Evolutionary conservation across 2,888 invertebrate genomes (phyloP), one percentile per base, ranked within the genome.

Genomic region (Polymixis lichenea): DNA sequence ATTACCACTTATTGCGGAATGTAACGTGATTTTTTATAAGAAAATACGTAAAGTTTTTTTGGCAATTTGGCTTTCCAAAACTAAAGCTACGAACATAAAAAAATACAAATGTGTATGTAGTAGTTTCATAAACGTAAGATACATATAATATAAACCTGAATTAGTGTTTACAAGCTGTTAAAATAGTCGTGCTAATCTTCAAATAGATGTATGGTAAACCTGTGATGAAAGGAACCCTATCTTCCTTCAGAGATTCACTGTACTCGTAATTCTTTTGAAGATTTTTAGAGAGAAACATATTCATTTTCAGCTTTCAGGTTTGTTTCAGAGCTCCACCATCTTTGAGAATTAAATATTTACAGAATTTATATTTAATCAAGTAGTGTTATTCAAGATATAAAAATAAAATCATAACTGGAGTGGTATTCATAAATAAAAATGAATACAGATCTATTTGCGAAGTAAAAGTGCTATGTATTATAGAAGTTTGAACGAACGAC

Each of bases 391-490:
- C 25, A 55, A 19, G 22, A 62, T 61, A 43, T 38, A 65, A 65
- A 72, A 80, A 28, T 58, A 77, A 80, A 76, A 80, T 74, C 66
- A 82, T 72, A 84, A 75, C 71, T 70, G 22, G 49, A 77, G 60
- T 68, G 64, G 72, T 79, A 72, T 69, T 79, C 65, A 73, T 77
- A 84, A 82, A 74, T 78, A 84, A 84, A 77, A 85, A 79, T 71
- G 58, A 74, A 85, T 82, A 83, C 83, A 86, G 87, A 93, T 92
- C 91, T 93, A 92, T 93, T 91, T 88, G 85, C 87, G 82, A 92
- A 95, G 95, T 95, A 96, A 96, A 96, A 96, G 96, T 95, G 92
- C 90, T 93, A 88, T 87, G 93, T 92, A 93, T 93, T 94, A 94
- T 94, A 91, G 91, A 90, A 91, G 93, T 92, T 92, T 90, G 91